Evolutionary conservation across 2,888 invertebrate genomes (phyloP).

Genomic region (Andrena praecox): DNA sequence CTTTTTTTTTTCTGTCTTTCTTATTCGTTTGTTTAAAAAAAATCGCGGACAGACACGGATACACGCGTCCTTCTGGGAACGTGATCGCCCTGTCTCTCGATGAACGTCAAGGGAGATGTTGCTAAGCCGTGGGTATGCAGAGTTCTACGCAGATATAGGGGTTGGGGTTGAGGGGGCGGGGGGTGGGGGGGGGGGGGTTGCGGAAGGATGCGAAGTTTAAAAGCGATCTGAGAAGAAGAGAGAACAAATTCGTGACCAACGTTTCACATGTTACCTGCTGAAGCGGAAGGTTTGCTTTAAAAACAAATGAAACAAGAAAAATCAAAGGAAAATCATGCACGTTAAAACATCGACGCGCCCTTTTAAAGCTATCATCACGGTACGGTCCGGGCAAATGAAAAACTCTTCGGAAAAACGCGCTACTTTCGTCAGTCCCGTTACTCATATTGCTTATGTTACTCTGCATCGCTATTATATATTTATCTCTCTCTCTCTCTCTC

Average conservation of each 20-base stretch:
- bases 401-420: slow-evolving; percentile 13
- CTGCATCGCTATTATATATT: neutral
- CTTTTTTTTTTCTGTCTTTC: neutral
- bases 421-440: slow-evolving; percentile 33
- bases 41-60: neutral
- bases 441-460: slow-evolving; percentile 57
- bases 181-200: no score
- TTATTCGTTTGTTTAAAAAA: neutral
- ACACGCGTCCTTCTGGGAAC: neutral
- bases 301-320: neutral
- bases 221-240: slow-evolving; percentile 36
- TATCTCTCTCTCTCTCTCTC: no score
- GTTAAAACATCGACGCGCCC: slow-evolving; percentile 12
- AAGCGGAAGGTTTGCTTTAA: neutral
- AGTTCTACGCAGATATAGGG: slow-evolving; percentile 6
- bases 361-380: slow-evolving; percentile 51
- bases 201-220: slow-evolving; percentile 5
- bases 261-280: slow-evolving; percentile 30
- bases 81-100: neutral
- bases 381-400: slow-evolving; percentile 34
- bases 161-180: neutral
- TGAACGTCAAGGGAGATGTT: neutral
- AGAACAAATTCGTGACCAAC: slow-evolving; percentile 39
- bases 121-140: neutral
- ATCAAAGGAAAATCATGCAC: neutral